These are phyloP conservation scores for Latrodectus geometricus DNA, from an alignment of 1,140 invertebrate species.

Conservation along the genomic window DNA sequence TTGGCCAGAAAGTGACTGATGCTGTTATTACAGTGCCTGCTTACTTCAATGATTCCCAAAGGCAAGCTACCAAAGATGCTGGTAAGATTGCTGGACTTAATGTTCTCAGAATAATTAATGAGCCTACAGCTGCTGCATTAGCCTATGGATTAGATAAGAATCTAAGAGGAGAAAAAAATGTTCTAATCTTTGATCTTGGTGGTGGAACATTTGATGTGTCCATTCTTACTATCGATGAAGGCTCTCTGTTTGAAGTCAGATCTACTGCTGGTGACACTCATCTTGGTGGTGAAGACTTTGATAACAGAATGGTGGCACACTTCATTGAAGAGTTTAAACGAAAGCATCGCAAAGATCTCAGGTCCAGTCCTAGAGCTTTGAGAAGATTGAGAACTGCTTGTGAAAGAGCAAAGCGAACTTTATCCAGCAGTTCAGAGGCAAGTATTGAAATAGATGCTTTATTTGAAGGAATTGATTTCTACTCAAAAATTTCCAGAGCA, in stretches of 20 bases:
- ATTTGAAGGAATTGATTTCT: constrained; percentile 77
- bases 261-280: constrained; percentile 76
- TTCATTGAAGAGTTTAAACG: constrained; percentile 68
- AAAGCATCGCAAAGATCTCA: constrained; percentile 67
- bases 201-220: constrained; percentile 83
- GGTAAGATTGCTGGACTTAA: constrained; percentile 89
- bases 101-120: constrained; percentile 81
- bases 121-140: constrained; percentile 73
- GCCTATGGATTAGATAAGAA: constrained; percentile 72
- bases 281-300: constrained; percentile 64
- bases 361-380: constrained; percentile 65
- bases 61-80: constrained; percentile 75
- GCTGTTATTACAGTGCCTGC: constrained; percentile 67
- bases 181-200: constrained; percentile 77
- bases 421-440: constrained; percentile 68
- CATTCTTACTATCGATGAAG: constrained; percentile 86
- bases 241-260: constrained; percentile 77
- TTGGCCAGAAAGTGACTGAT: constrained; percentile 68
- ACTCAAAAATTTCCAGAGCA: constrained; percentile 69
- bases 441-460: constrained; percentile 80
- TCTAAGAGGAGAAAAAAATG: constrained; percentile 69
- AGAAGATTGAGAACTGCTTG: constrained; percentile 76
- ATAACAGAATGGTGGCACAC: constrained; percentile 68
- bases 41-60: constrained; percentile 88
- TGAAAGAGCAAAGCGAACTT: constrained; percentile 84